Conservation (phyloP, 1,140 invertebrate species). For the Mactra quadrangularis region DNA sequence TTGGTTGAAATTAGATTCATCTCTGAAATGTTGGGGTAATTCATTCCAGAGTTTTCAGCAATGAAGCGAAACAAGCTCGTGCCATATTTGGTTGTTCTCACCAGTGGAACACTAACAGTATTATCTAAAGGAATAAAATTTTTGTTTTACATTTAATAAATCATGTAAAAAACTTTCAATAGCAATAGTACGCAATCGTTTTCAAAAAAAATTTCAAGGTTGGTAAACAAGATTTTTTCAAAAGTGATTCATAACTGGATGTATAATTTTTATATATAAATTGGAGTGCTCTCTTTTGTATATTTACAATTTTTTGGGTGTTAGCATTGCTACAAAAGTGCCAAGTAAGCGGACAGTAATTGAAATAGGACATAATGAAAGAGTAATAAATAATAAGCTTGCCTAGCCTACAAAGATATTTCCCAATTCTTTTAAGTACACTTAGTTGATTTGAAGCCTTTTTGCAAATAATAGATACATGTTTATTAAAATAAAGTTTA, state of each 20-base stretch:
- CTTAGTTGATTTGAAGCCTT: not conserved
- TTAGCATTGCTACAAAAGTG: conserved; percentile 18
- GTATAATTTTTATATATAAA: conserved; percentile 30
- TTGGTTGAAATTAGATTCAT: not conserved
- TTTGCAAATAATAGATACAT: not conserved
- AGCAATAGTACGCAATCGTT: not conserved
- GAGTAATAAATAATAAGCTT: not conserved
- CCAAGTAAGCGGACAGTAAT: conserved; percentile 26
- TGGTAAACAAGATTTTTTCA: not conserved
- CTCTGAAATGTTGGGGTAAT: conserved; percentile 3
- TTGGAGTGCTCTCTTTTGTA: conserved; percentile 24
- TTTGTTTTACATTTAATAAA: not conserved
- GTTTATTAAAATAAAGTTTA: not conserved
- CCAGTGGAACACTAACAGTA: not conserved
- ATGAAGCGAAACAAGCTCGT: not conserved
- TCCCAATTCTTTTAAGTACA: not conserved
- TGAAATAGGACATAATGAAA: conserved; percentile 6
- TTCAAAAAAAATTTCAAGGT: not conserved
- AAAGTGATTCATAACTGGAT: not conserved
- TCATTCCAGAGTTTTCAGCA: not conserved
- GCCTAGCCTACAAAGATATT: not conserved
- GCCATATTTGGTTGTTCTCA: not conserved
- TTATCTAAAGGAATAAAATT: not conserved
- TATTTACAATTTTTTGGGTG: conserved; percentile 19
- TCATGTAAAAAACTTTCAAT: conserved; percentile 4